Percentiles rank a stretch among this genome's conserved stretches.
phyloP scores from a whole-genome alignment of 1,140 invertebrate species.

The Rhopalosiphum padi region DNA sequence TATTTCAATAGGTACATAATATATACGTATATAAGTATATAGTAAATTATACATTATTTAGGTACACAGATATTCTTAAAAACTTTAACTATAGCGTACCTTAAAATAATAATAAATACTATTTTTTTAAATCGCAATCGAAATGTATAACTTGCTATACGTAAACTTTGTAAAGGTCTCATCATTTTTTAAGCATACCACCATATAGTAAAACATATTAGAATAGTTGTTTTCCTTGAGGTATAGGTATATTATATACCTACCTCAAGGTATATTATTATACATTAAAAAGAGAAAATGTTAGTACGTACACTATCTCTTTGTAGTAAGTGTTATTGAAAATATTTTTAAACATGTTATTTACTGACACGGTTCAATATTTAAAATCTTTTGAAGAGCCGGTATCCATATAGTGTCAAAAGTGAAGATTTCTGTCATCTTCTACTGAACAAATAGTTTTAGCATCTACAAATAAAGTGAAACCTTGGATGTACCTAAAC shows the following conservation, averaged over 20 bases:
- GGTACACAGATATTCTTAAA: not conserved
- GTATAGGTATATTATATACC: not conserved
- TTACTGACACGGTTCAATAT: slow-evolving; percentile 40
- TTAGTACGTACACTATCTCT: not conserved
- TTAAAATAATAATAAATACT: not conserved
- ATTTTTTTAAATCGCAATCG: not conserved
- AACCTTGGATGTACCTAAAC: not conserved
- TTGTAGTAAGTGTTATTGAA: slow-evolving; percentile 1
- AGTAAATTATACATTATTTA: too few relatives aligned
- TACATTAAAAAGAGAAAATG: not conserved
- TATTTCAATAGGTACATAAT: not conserved
- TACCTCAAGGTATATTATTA: not conserved
- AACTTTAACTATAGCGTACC: not conserved
- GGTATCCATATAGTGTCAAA: not conserved
- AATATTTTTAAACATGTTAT: slow-evolving; percentile 41
- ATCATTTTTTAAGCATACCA: not conserved
- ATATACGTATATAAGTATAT: too few relatives aligned
- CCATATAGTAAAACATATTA: not conserved
- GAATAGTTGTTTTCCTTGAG: not conserved
- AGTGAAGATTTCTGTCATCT: slow-evolving; percentile 28
- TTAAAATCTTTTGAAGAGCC: slow-evolving; percentile 37
- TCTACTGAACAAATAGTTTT: slow-evolving; percentile 27
- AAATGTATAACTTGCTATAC: not conserved
- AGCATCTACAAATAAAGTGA: slow-evolving; percentile 39
- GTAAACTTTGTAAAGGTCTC: not conserved